A percentile compares a stretch with the other conserved stretches of the same genome.
These are phyloP conservation scores for Hexactinellida sp. DNA, from an alignment of 37 sponge, comb jelly and placozoan species.

Conservation along the genomic window DNA sequence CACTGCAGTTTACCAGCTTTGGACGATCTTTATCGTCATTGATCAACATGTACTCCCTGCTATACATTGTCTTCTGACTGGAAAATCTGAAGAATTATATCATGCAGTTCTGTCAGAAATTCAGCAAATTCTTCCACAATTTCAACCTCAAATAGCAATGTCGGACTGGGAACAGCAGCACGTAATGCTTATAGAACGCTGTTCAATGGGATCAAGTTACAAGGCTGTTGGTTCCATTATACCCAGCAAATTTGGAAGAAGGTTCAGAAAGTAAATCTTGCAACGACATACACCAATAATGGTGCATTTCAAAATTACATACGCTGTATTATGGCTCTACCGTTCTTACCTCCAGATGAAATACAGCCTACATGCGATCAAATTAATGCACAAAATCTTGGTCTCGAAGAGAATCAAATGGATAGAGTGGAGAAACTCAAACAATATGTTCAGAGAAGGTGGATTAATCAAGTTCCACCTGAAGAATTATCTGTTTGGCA, in stretches of 20 bases:
- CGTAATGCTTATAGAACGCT: conserved; percentile 16
- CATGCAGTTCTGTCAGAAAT: neutral
- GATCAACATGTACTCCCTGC: conserved; percentile 15
- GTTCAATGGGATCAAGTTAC: conserved; percentile 16
- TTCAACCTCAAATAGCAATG: no score
- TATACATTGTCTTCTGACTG: conserved; percentile 16
- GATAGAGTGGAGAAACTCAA: conserved; percentile 8
- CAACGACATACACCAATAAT: conserved; percentile 11
- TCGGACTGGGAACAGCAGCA: neutral
- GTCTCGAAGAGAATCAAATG: neutral
- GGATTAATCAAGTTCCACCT: conserved; percentile 12
- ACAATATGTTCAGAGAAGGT: conserved; percentile 13
- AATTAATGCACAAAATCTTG: neutral
- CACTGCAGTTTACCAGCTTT: conserved; percentile 13
- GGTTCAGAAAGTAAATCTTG: conserved; percentile 15
- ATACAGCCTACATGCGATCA: conserved; percentile 8
- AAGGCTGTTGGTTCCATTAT: conserved; percentile 16
- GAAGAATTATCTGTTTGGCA: conserved; percentile 17
- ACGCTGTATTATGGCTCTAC: conserved; percentile 18
- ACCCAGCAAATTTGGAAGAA: conserved; percentile 7
- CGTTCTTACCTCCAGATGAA: conserved; percentile 19
- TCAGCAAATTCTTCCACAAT: conserved; percentile 13
- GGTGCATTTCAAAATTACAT: conserved; percentile 15
- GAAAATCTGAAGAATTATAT: conserved; percentile 8
- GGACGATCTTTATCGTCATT: conserved; percentile 19